Conservation (phyloP, 2,113 vertebrate genomes). For the Enhydra lutris region DNA sequence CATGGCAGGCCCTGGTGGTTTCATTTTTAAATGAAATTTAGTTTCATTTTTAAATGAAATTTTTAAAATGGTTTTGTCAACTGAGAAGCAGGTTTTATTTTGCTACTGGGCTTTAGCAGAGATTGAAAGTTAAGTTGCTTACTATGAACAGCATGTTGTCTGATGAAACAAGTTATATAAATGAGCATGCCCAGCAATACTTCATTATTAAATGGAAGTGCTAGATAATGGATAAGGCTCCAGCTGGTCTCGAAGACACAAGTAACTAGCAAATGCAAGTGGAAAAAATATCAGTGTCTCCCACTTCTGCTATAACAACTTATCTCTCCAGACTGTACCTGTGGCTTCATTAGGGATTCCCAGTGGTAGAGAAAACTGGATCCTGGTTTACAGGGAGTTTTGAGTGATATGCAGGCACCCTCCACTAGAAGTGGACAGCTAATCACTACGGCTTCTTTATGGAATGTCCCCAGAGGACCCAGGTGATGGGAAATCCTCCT, state of each 20-base stretch:
- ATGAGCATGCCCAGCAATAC: fast-evolving
- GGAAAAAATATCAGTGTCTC: not conserved
- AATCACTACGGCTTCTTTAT: fast-evolving
- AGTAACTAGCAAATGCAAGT: not conserved
- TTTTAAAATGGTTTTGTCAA: no score
- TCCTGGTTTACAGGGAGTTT: not conserved
- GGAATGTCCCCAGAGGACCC: fast-evolving
- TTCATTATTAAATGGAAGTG: not conserved
- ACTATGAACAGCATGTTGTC: not conserved
- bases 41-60: no score
- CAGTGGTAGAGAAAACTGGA: not conserved
- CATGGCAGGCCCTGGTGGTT: not conserved
- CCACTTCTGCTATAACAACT: not conserved
- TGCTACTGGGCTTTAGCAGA: not conserved
- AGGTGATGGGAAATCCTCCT: not conserved
- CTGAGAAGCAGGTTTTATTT: not conserved
- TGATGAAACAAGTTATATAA: not conserved
- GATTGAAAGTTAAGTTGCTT: not conserved
- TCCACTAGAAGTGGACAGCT: not conserved
- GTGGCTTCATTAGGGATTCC: not conserved
- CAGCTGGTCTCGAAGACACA: not conserved
- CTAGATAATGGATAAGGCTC: not conserved
- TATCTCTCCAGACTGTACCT: not conserved
- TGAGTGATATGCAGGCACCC: fast-evolving
- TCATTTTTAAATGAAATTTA: not conserved